phyloP scores from a whole-genome alignment of 2,113 vertebrate species.

The Oncorhynchus mykiss region DNA sequence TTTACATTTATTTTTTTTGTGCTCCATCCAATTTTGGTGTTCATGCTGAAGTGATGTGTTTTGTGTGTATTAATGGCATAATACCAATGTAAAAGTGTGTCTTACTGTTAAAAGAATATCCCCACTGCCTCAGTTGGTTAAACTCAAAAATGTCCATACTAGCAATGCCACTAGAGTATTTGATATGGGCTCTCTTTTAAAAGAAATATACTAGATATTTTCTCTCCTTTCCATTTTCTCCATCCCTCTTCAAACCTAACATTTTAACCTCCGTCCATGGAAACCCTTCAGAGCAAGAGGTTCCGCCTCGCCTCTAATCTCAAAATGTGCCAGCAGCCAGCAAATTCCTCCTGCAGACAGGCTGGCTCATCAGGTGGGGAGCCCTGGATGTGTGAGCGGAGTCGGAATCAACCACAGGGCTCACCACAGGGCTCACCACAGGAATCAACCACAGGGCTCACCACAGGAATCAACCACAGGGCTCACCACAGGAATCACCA shows the following conservation, averaged over 20 bases:
- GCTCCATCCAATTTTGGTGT: no score
- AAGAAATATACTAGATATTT: slow-evolving; percentile 21
- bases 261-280: background rate
- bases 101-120: no score
- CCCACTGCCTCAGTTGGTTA: no score
- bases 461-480: no score
- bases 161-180: slow-evolving; percentile 25
- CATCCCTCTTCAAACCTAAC: background rate
- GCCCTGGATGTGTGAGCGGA: slow-evolving; percentile 34
- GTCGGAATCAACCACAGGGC: slow-evolving; percentile 1
- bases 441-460: no score
- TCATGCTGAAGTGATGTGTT: no score
- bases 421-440: no score
- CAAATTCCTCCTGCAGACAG: slow-evolving; percentile 29
- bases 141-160: no score
- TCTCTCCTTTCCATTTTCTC: background rate
- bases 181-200: slow-evolving; percentile 37
- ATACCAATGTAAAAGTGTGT: no score
- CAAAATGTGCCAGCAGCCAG: background rate
- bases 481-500: background rate
- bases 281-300: background rate
- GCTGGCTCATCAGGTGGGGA: slow-evolving; percentile 35
- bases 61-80: no score
- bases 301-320: background rate
- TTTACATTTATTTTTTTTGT: no score